Base-by-base conservation (phyloP, 2,113 vertebrate genomes). In the Rhombomys opimus region DNA sequence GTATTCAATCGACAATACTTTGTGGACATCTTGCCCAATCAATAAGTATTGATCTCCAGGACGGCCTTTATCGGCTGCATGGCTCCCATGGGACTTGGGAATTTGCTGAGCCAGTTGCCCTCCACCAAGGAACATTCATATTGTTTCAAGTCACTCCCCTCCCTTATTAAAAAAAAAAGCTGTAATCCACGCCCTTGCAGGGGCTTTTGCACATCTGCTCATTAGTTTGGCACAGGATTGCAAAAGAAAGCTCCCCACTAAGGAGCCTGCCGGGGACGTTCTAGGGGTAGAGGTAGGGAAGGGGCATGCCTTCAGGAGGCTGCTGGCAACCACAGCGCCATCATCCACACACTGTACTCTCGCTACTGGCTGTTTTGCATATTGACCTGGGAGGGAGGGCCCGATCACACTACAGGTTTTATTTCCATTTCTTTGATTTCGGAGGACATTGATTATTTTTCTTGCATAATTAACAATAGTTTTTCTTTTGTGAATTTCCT, bases 11-110 rank as follows among this genome's bases (percentile, higher is more conserved):
- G 52, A 97, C 91, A 87, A 91, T 91, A 93, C 91, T 97, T 92
- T 90, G 95, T 94, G 96, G 96, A 95, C 96, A 97, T 94, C 96
- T 93, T 95, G 97, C 96, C 92, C 78, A 61, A 96, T 98, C 96
- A 87, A 97, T 97, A 96, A 85, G 38, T 70, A 97, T 95, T 8
- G 94, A 98, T 91, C 90, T 86, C 50, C 27, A 77, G 84, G 84
- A 87, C 77, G 61, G 92, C 94, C 93, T 92, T 95, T 95, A 97
- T 89, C 59, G 91, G 91, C 85, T 70, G 63, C 54, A 78, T 1
- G 67, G 82, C 57, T 94, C 95, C 91, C 93, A n/a, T 0, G 17
- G 88, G 96, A 91, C 94, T 95, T 46, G 3, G 65, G 73, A 97
- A 97, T 95, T 46, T 87, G 95, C 95, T 97, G 96, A 90, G 78